Percentiles rank a stretch among this genome's conserved stretches.
phyloP scores from a whole-genome alignment of 1,140 invertebrate genomes.

The Monomorium pharaonis region DNA sequence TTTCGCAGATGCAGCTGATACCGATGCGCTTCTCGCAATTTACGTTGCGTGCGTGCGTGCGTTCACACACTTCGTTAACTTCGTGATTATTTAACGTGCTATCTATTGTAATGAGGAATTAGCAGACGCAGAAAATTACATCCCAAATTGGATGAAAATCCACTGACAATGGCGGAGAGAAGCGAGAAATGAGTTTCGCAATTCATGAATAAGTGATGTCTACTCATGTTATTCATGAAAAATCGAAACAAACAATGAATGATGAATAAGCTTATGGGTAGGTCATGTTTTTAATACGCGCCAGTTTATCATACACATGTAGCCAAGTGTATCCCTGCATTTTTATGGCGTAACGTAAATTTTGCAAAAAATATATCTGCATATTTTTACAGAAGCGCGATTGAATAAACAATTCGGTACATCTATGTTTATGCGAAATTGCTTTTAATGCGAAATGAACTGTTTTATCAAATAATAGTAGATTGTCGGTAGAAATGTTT shows the following conservation, averaged over 20 bases:
- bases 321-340: not conserved
- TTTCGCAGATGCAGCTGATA: slow-evolving; percentile 33
- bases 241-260: not conserved
- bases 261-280: not conserved
- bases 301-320: not conserved
- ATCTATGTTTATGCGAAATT: not conserved
- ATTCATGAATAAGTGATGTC: not conserved
- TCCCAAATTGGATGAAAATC: not conserved
- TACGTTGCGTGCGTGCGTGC: not conserved
- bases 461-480: slow-evolving; percentile 39
- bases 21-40: not conserved
- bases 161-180: not conserved
- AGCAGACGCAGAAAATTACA: slow-evolving; percentile 13
- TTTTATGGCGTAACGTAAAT: not conserved
- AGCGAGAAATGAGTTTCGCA: slow-evolving; percentile 1
- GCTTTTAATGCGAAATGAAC: not conserved
- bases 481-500: slow-evolving; percentile 56
- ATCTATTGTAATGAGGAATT: slow-evolving; percentile 1
- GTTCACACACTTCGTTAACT: not conserved
- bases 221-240: not conserved
- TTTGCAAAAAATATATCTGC: not conserved
- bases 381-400: not conserved
- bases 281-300: not conserved
- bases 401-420: not conserved
- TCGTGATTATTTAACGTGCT: not conserved